Evolutionary conservation across 1,140 invertebrate species (phyloP).

Genomic region (Caerostris darwini): DNA sequence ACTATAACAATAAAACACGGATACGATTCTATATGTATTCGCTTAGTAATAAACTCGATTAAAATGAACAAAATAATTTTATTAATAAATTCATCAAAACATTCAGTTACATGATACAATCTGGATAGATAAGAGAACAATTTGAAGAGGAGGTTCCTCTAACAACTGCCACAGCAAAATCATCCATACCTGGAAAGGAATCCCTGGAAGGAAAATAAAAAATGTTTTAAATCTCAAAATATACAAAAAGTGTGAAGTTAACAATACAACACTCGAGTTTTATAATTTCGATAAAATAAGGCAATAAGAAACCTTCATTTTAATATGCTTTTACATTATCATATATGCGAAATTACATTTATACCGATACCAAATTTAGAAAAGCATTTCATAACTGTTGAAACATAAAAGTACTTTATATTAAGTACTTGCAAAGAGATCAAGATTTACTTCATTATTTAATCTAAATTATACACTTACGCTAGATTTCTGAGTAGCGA

Average conservation of each 20-base stretch:
- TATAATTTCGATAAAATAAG: too few species aligned
- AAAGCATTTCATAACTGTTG: not conserved
- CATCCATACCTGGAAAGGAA: slow-evolving; percentile 60
- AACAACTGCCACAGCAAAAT: slow-evolving; percentile 59
- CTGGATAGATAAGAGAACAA: slow-evolving; percentile 70
- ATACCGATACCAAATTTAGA: not conserved
- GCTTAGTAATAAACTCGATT: too few species aligned
- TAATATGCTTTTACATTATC: too few species aligned
- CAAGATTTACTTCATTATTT: not conserved
- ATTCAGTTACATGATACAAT: slow-evolving; percentile 45
- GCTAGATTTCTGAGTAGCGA: slow-evolving; percentile 42
- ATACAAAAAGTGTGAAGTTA: not conserved
- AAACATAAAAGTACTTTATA: not conserved
- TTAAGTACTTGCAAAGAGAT: not conserved
- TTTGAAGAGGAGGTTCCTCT: slow-evolving; percentile 65
- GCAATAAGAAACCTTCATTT: too few species aligned
- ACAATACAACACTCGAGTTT: too few species aligned
- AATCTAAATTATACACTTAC: slow-evolving; percentile 34
- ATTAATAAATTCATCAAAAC: not conserved
- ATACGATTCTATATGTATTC: too few species aligned
- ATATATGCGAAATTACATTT: too few species aligned
- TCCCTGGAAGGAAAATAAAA: slow-evolving; percentile 53
- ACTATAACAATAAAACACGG: too few species aligned
- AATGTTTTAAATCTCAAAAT: not conserved
- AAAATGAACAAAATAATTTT: too few species aligned